Percentiles rank a stretch among this genome's conserved stretches.
phyloP scores from a whole-genome alignment of 2,797 vertebrate genomes.

The Fistularia commersonii region DNA sequence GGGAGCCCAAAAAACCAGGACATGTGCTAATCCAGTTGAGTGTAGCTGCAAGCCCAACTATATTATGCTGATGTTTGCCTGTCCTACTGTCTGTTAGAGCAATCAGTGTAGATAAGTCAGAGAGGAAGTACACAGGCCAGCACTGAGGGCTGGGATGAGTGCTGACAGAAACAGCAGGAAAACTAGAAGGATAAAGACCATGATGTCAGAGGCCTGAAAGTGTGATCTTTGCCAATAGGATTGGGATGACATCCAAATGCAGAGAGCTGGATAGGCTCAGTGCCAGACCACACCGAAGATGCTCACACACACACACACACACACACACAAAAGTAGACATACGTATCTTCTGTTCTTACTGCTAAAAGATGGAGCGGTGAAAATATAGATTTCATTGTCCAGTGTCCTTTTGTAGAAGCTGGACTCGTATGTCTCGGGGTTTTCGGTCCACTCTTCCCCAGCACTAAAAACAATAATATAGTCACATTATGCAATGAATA shows the following conservation, averaged over 20 bases:
- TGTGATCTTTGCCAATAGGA: slow-evolving; percentile 44
- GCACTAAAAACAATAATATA: slow-evolving; percentile 74
- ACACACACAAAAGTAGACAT: background rate
- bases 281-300: slow-evolving; percentile 51
- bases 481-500: slow-evolving; percentile 14
- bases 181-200: slow-evolving; percentile 53
- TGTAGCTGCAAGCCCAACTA: slow-evolving; percentile 32
- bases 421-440: slow-evolving; percentile 91
- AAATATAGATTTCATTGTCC: slow-evolving; percentile 96
- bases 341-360: slow-evolving; percentile 74
- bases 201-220: slow-evolving; percentile 56
- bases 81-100: slow-evolving; percentile 57
- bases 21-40: slow-evolving; percentile 65
- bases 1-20: slow-evolving; percentile 22
- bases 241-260: slow-evolving; percentile 47
- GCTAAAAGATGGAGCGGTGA: slow-evolving; percentile 92
- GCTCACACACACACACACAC: slow-evolving; percentile 7
- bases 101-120: slow-evolving; percentile 57
- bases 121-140: slow-evolving; percentile 41
- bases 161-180: slow-evolving; percentile 51
- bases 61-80: slow-evolving; percentile 39
- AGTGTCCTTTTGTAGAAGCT: slow-evolving; percentile 98
- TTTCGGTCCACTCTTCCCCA: slow-evolving; percentile 92
- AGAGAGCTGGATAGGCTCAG: slow-evolving; percentile 35
- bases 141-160: slow-evolving; percentile 27